Evolutionary conservation across 2,113 vertebrate species (phyloP).

Genomic region (Thunnus maccoyii): DNA sequence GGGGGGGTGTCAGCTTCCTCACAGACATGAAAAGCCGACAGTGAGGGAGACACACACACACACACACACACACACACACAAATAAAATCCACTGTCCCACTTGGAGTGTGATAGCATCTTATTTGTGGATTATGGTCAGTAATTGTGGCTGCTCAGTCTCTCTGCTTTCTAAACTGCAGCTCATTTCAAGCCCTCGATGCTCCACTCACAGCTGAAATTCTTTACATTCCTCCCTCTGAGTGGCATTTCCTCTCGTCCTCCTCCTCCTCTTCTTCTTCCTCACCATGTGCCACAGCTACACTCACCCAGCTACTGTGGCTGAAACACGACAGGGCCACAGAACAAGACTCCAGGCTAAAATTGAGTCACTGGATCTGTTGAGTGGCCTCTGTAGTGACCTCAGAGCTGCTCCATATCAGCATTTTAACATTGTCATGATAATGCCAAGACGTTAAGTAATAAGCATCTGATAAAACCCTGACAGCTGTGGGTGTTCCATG

Average conservation of each 20-base stretch:
- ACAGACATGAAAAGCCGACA: neutral
- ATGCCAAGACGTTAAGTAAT: neutral
- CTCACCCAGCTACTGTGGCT: neutral
- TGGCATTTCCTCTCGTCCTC: conserved; percentile 36
- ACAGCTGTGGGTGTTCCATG: too few species aligned
- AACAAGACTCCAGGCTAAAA: neutral
- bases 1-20: neutral
- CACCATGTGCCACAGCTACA: conserved; percentile 4
- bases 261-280: conserved; percentile 6
- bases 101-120: neutral
- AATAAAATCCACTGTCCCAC: neutral
- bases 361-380: neutral
- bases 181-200: neutral
- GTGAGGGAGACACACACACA: neutral
- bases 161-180: neutral
- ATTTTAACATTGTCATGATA: neutral
- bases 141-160: neutral
- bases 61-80: neutral
- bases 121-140: neutral
- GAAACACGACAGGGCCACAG: neutral
- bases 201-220: conserved; percentile 27
- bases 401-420: neutral
- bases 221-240: conserved; percentile 35
- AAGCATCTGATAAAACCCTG: neutral
- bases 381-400: neutral